Percentiles rank a stretch among this genome's conserved stretches.
These are phyloP conservation scores for Hepsetus odoe DNA, from an alignment of 2,113 vertebrate genomes.

Conservation along the genomic window DNA sequence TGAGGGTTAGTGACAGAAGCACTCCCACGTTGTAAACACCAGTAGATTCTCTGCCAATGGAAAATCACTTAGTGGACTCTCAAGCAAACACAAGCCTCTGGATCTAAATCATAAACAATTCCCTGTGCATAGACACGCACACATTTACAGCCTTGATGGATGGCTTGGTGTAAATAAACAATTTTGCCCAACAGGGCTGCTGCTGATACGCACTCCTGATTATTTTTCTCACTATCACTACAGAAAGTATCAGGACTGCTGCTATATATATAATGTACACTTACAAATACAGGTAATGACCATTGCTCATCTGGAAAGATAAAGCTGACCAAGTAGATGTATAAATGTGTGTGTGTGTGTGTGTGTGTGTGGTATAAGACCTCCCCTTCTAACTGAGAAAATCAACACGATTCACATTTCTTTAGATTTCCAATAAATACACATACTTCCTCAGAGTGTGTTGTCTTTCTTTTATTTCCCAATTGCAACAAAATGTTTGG, in stretches of 20 bases:
- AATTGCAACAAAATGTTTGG: no score
- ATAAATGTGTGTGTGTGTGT: background rate
- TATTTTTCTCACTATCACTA: background rate
- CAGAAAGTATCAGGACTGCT: background rate
- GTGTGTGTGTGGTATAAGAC: no score
- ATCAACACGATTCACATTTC: no score
- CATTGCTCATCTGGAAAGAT: background rate
- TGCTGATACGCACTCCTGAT: background rate
- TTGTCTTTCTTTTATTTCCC: no score
- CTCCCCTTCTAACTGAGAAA: no score
- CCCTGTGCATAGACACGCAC: constrained; percentile 2
- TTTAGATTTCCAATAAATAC: no score
- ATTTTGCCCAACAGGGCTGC: constrained; percentile 7
- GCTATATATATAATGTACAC: background rate
- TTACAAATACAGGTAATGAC: background rate
- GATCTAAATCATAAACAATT: constrained; percentile 13
- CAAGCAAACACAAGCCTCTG: constrained; percentile 27
- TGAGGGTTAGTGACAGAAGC: constrained; percentile 15
- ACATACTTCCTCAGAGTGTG: no score
- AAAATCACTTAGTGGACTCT: constrained; percentile 49
- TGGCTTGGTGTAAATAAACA: constrained; percentile 8
- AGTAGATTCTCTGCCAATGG: constrained; percentile 33
- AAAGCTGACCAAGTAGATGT: background rate
- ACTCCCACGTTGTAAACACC: constrained; percentile 26
- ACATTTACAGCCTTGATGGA: constrained; percentile 10